These are phyloP conservation scores for Thinocorus orbignyianus DNA, from an alignment of 2,113 vertebrate species.

Conservation along the genomic window DNA sequence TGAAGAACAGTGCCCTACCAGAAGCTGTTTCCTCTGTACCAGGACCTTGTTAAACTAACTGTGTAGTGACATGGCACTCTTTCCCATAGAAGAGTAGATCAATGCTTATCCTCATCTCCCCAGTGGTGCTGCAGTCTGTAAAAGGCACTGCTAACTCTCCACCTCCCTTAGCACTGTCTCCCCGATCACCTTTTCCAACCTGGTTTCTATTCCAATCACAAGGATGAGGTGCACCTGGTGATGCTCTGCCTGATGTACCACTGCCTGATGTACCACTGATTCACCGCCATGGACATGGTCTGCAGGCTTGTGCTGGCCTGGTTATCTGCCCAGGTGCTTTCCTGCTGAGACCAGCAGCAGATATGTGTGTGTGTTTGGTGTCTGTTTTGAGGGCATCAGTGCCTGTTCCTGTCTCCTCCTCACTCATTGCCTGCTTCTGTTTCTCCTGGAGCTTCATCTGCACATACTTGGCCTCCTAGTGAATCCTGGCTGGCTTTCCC, in stretches of 20 bases:
- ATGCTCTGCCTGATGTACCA: not conserved
- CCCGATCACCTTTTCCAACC: not conserved
- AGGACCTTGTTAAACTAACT: not conserved
- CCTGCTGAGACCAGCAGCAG: not conserved
- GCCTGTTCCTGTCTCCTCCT: not conserved
- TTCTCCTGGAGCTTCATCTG: not conserved
- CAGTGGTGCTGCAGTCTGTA: not conserved
- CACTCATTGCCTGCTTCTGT: not conserved
- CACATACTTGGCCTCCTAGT: not conserved
- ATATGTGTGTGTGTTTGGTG: not conserved
- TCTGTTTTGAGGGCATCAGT: not conserved
- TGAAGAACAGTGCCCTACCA: not conserved
- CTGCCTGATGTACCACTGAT: not conserved
- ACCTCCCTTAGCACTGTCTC: not conserved
- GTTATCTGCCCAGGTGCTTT: not conserved
- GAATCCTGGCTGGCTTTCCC: not conserved
- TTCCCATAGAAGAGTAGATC: not conserved
- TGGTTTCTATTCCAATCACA: not conserved
- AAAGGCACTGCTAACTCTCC: not conserved
- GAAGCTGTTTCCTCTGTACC: not conserved
- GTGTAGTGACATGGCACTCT: not conserved
- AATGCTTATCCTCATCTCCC: not conserved
- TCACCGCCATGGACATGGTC: accelerated
- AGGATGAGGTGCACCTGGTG: not conserved
- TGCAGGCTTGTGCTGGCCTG: not conserved